Conservation (phyloP, 1,140 invertebrate genomes). For the Penaeus japonicus region DNA sequence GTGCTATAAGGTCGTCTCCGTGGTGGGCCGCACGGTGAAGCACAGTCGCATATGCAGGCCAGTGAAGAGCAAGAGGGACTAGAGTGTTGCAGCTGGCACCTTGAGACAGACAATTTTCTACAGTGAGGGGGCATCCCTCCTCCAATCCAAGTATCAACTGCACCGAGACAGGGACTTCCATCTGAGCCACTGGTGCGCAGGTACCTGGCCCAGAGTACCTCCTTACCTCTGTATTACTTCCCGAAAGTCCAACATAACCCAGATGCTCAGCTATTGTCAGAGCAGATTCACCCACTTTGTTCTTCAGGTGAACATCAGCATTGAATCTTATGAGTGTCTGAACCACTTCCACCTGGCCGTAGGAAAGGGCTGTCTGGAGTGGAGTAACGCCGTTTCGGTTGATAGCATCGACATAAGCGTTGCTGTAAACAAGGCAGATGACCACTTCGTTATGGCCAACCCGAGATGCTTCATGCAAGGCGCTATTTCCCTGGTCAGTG, state of each 20-base stretch:
- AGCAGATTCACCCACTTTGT: conserved; percentile 51
- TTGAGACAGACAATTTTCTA: conserved; percentile 23
- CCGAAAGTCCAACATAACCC: conserved; percentile 33
- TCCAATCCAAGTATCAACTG: conserved; percentile 43
- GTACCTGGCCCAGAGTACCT: conserved; percentile 26
- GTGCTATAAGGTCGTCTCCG: conserved; percentile 47
- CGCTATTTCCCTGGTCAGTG: conserved; percentile 38
- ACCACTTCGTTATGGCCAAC: conserved; percentile 44
- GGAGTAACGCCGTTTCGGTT: conserved; percentile 54
- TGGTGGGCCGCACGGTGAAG: conserved; percentile 52
- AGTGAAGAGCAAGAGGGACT: conserved; percentile 51
- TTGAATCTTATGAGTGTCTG: conserved; percentile 34
- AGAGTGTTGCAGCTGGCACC: conserved; percentile 43
- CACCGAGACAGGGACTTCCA: conserved; percentile 43
- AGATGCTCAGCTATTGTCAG: conserved; percentile 27
- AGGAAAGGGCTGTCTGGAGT: conserved; percentile 49
- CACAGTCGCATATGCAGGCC: conserved; percentile 46
- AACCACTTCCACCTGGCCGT: conserved; percentile 45
- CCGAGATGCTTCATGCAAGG: conserved; percentile 44
- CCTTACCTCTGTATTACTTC: conserved; percentile 7
- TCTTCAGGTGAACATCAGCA: conserved; percentile 39
- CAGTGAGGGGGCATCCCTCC: conserved; percentile 23
- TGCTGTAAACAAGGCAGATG: conserved; percentile 34
- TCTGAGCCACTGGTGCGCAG: neutral
- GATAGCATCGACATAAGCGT: conserved; percentile 48